These are phyloP conservation scores for Apamea monoglypha DNA, from an alignment of 2,888 invertebrate species.

Conservation along the genomic window DNA sequence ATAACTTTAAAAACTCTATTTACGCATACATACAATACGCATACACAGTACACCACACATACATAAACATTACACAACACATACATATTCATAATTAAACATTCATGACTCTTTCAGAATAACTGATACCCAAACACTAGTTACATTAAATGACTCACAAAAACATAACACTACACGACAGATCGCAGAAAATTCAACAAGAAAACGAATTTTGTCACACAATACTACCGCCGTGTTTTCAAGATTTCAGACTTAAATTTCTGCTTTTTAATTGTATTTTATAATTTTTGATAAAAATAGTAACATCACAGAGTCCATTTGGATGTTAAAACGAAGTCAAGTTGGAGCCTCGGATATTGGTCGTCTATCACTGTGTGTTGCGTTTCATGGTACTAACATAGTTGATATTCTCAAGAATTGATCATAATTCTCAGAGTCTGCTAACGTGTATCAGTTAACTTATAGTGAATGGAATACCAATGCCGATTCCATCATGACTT, in stretches of 20 bases:
- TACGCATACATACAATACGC: constrained; percentile 53
- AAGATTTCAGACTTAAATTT: constrained; percentile 68
- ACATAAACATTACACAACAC: constrained; percentile 59
- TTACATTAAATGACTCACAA: constrained; percentile 59
- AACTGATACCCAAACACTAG: constrained; percentile 53
- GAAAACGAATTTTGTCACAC: constrained; percentile 58
- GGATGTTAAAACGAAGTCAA: constrained; percentile 74
- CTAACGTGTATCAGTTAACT: constrained; percentile 55
- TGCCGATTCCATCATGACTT: constrained; percentile 84
- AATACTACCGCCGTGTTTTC: constrained; percentile 68
- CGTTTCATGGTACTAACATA: constrained; percentile 55
- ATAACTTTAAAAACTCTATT: constrained; percentile 83
- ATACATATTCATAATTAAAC: constrained; percentile 48
- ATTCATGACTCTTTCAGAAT: constrained; percentile 51
- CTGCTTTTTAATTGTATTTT: constrained; percentile 65
- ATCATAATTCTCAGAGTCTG: constrained; percentile 55
- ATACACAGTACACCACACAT: constrained; percentile 37
- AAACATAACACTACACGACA: constrained; percentile 58
- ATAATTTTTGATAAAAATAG: constrained; percentile 64
- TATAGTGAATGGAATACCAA: constrained; percentile 69
- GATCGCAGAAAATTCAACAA: constrained; percentile 58
- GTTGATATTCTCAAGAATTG: constrained; percentile 53
- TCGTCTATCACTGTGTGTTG: constrained; percentile 57
- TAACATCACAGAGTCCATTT: constrained; percentile 59
- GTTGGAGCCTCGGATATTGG: constrained; percentile 77